Evolutionary conservation across 2,888 invertebrate genomes (phyloP), one percentile per base, ranked within the genome.

Genomic region (Baronia brevicornis): DNA sequence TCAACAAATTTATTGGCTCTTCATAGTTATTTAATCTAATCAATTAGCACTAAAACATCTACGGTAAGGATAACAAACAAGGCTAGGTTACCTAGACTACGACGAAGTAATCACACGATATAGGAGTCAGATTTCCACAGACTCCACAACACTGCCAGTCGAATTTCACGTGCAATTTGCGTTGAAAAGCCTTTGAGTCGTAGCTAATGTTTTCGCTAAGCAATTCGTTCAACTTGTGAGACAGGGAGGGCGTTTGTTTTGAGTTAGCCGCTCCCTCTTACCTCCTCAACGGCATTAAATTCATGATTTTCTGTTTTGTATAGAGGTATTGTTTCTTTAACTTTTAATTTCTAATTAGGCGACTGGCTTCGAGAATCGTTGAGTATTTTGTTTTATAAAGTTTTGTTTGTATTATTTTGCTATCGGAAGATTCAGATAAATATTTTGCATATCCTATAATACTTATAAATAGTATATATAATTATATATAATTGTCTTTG

Each of bases 151-250:
- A 52, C 59, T 65, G 57, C 51, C 65, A 68, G 63, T 69, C 67
- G 66, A 79, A 78, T 79, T 79, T 82, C 69, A 78, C 73, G 74
- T 71, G 64, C 73, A 77, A 79, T 78, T 82, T 80, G 63, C 72
- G 62, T 60, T 63, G 60, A 66, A 78, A 72, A 73, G 70, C 77
- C 60, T 74, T 73, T 73, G 71, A 75, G 69, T 68, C 75, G 59
- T 53, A 53, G 67, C 68, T 77, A 78, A 77, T 77, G 75, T 75
- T 79, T 77, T 71, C 61, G 67, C 71, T 77, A 68, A 78, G 74
- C 77, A 67, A 69, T 71, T 70, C 66, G 53, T 70, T 69, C 60
- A 66, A 58, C 56, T 61, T 59, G 52, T 51, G 48, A 62, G 57
- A 61, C 57, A 53, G 48, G 43, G 47, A 38, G 39, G 49, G 48